Base-by-base conservation (phyloP, 35 echinoderm and acorn worm species). In the Ptychodera flava region DNA sequence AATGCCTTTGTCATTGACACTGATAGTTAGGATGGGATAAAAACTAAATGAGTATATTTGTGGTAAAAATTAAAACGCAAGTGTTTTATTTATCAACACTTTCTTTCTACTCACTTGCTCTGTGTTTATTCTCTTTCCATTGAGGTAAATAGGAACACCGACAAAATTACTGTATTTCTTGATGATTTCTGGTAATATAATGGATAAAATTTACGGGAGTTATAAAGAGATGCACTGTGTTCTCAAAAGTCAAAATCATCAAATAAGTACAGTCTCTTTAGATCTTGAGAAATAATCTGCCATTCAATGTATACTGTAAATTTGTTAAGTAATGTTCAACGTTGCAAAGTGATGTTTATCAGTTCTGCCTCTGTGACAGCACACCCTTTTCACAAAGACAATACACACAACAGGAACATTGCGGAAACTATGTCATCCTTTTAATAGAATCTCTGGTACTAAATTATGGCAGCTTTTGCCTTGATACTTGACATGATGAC, bases 161-260 rank as follows among this genome's bases (percentile, higher is more conserved):
- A 97, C 90, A 90, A 97, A 97, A 78, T 91, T 97, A 83, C 92
- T 97, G 78, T 97, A 92, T 52, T 97, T 94, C 35, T 84, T 79
- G 35, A 97, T 86, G 79, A 97, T 97, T 37, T 97, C 95, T 97
- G 81, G 15, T 85, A 86, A 91, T 31, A 82, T 1, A 35, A 31
- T 38, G 31, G 78, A 81, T 34, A 81, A 81, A 31, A 81, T 34
- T 34, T 15, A 34, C 28, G 75, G 15, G n/a, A 77, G 15, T 77
- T 77, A 15, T 1, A 10, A 81, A 81, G 33, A 30, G 80, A 31
- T 16, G n/a, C 28, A 15, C 15, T 31, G 28, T 77, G 76, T n/a
- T 33, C 78, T 36, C 28, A 85, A 12, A 85, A 38, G 28, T 83
- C 31, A 31, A 34, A 33, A 31, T 83, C 35, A 83, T 83, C 1